These are phyloP conservation scores for Rhea pennata DNA, from an alignment of 2,113 vertebrate genomes.

Conservation along the genomic window DNA sequence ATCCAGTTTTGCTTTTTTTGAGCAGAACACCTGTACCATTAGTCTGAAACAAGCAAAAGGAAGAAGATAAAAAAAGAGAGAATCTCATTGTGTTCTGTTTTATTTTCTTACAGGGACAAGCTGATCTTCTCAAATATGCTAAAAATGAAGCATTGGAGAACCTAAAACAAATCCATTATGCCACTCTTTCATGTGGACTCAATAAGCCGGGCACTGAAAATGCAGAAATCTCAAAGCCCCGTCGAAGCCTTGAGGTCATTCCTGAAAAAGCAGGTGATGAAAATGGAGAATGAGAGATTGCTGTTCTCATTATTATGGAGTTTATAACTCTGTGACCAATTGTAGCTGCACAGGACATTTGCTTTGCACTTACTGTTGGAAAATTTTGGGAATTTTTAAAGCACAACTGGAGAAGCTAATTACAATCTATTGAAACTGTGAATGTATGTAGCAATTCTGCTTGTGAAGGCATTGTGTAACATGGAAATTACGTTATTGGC, in stretches of 20 bases:
- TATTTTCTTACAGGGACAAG: slow-evolving; percentile 86
- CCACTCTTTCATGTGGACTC: slow-evolving; percentile 89
- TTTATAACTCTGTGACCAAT: slow-evolving; percentile 76
- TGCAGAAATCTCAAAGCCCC: slow-evolving; percentile 69
- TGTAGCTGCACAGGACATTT: slow-evolving; percentile 71
- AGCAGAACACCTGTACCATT: not conserved
- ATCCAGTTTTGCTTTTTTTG: not conserved
- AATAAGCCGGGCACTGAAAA: slow-evolving; percentile 83
- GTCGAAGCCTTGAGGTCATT: slow-evolving; percentile 88
- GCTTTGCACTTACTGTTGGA: slow-evolving; percentile 79
- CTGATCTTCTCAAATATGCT: slow-evolving; percentile 94
- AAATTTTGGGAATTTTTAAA: slow-evolving; percentile 80
- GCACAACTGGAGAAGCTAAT: slow-evolving; percentile 89
- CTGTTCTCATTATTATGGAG: slow-evolving; percentile 32
- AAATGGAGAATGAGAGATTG: slow-evolving; percentile 78
- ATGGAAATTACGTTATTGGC: slow-evolving; percentile 74
- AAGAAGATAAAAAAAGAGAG: no score
- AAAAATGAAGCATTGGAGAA: slow-evolving; percentile 93
- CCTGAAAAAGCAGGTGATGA: slow-evolving; percentile 87
- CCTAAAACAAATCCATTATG: slow-evolving; percentile 95
- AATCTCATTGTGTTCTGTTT: not conserved
- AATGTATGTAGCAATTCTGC: slow-evolving; percentile 85
- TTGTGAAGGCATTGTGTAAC: slow-evolving; percentile 75
- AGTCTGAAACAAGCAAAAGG: not conserved
- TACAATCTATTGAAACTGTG: slow-evolving; percentile 82